Conservation (phyloP, 2,888 invertebrate genomes). For the Scaptomyza cyrtandrae region DNA sequence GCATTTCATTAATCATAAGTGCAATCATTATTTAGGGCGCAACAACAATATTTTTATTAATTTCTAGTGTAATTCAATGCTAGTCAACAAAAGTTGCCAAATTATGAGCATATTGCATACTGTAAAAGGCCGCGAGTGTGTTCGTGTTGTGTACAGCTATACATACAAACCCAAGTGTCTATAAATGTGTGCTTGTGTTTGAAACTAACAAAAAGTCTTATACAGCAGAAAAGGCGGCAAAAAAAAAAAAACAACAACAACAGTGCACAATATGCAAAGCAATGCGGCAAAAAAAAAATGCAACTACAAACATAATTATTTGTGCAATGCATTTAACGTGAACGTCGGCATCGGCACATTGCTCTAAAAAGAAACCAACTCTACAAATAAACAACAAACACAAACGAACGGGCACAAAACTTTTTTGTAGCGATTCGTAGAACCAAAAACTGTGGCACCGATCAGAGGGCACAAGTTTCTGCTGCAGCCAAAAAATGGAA, state of each 20-base stretch:
- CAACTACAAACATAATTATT: constrained; percentile 74
- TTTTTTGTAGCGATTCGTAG: too few species aligned
- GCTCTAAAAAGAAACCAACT: constrained; percentile 51
- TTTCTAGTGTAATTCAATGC: constrained; percentile 51
- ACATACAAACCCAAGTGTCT: constrained; percentile 7
- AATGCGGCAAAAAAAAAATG: constrained; percentile 61
- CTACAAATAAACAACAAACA: constrained; percentile 30
- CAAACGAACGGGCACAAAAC: constrained; percentile 39
- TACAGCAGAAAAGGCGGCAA: constrained; percentile 77
- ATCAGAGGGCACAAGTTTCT: not conserved
- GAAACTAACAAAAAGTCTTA: constrained; percentile 59
- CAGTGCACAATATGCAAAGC: constrained; percentile 45
- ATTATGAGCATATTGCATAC: constrained; percentile 53
- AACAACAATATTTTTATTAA: constrained; percentile 19
- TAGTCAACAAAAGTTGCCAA: constrained; percentile 29
- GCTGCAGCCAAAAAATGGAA: not conserved
- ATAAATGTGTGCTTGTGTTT: constrained; percentile 43
- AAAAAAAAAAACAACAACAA: constrained; percentile 39
- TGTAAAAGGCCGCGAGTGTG: constrained; percentile 48
- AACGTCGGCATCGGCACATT: constrained; percentile 42
- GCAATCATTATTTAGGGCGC: constrained; percentile 38
- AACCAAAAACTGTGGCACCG: too few species aligned
- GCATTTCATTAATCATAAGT: constrained; percentile 41
- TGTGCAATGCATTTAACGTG: constrained; percentile 71
- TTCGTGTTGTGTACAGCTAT: constrained; percentile 25